Percentiles rank a stretch among this genome's conserved stretches.
These are phyloP conservation scores for Ammodytes marinus DNA, from an alignment of 2,113 vertebrate species.

Conservation along the genomic window DNA sequence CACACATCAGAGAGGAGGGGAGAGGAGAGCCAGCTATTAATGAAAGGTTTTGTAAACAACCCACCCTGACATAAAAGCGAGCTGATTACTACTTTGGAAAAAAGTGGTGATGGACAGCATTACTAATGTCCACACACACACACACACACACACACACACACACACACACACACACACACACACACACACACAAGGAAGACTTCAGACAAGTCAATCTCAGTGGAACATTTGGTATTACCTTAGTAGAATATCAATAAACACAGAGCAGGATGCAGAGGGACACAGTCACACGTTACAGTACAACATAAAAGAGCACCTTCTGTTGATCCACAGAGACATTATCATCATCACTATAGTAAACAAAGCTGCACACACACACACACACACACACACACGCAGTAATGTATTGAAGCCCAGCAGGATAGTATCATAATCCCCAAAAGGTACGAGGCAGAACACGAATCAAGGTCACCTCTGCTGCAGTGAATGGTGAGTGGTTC, in stretches of 20 bases:
- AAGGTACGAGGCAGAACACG: slow-evolving; percentile 65
- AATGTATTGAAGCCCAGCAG: slow-evolving; percentile 57
- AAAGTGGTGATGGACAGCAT: slow-evolving; percentile 34
- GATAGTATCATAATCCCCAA: slow-evolving; percentile 73
- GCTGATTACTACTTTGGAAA: slow-evolving; percentile 58
- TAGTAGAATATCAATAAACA: slow-evolving; percentile 27
- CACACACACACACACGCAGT: slow-evolving; percentile 5
- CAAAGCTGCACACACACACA: slow-evolving; percentile 39
- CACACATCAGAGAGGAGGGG: background rate
- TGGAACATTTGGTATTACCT: slow-evolving; percentile 38
- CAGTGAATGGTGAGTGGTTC: slow-evolving; percentile 38
- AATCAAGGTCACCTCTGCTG: slow-evolving; percentile 72
- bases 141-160: slow-evolving; percentile 6
- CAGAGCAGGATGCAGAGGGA: slow-evolving; percentile 18
- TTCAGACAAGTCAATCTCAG: slow-evolving; percentile 8
- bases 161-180: slow-evolving; percentile 11
- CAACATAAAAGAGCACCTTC: slow-evolving; percentile 46
- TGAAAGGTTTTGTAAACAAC: slow-evolving; percentile 62
- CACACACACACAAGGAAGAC: slow-evolving; percentile 2
- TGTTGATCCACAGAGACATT: slow-evolving; percentile 47
- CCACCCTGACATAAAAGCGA: slow-evolving; percentile 53
- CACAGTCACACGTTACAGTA: slow-evolving; percentile 33
- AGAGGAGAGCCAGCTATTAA: slow-evolving; percentile 48
- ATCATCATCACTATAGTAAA: slow-evolving; percentile 45
- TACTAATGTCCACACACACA: slow-evolving; percentile 14